Base-by-base conservation (phyloP, 2,888 invertebrate species). In the Cheilosia pagana region DNA sequence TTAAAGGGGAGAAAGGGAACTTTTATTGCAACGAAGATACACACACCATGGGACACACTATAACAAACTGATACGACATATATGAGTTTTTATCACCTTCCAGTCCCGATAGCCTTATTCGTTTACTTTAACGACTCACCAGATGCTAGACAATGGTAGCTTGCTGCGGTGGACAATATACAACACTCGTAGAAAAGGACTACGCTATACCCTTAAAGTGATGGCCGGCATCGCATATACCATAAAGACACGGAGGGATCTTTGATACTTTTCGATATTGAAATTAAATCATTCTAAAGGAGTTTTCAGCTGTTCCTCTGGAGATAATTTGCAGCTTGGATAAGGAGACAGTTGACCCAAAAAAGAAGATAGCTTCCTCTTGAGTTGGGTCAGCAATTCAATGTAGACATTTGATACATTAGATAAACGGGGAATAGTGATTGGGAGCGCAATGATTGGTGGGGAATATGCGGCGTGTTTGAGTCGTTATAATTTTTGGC, bases 31-130 rank as follows among this genome's bases (percentile, higher is more conserved):
- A 25, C 25, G 55, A 48, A 71, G 71, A 82, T 55, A 68, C 25
- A 68, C 48, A 65, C 67, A 65, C 72, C 59, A 63, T 55, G 53
- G 72, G 57, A 77, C 41, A 39, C 39, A 43, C 45, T 62, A 62
- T 76, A 63, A 67, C 60, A 60, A 62, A 63, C 67, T 74, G 62
- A 35, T 74, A 74, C 45, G 82, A 82, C 78, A 55, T 82, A 57
- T 74, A 83, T 72, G 78, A 78, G 72, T 78, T 83, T 83, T 83
- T 83, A 83, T 83, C 78, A 83, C 78, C 82, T 83, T 68, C 43
- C 43, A 63, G 72, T 78, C 78, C 78, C 78, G 78, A 78, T 83
- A 74, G 82, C 63, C 82, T 83, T 83, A 78, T 83, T 74, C 78
- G 82, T 68, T 78, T 68, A 68, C 21, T 78, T 83, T 83, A 74